Percentiles rank a stretch among this genome's conserved stretches.
These are phyloP conservation scores for Eilema depressum DNA, from an alignment of 2,888 invertebrate genomes.

Conservation along the genomic window DNA sequence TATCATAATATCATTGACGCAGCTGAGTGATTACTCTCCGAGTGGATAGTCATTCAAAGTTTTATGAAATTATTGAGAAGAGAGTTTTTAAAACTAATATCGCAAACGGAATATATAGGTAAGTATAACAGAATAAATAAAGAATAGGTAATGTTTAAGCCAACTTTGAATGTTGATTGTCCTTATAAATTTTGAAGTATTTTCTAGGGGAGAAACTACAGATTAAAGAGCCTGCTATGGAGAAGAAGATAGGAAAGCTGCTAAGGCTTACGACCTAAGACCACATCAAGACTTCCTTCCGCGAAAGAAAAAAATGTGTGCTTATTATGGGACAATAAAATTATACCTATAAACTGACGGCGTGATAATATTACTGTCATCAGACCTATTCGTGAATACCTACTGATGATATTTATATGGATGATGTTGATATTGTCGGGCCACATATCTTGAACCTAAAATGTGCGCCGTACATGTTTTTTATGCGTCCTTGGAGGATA, in stretches of 20 bases:
- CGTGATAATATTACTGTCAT: too few species aligned
- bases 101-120: not conserved
- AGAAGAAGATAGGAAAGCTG: not conserved
- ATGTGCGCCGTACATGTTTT: too few species aligned
- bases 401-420: too few species aligned
- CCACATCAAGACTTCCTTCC: too few species aligned
- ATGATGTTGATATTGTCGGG: too few species aligned
- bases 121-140: not conserved
- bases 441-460: too few species aligned
- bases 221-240: not conserved
- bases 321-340: too few species aligned
- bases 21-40: not conserved
- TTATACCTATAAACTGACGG: too few species aligned
- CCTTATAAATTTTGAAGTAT: not conserved
- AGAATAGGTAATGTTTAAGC: not conserved
- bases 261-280: not conserved
- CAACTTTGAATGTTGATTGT: not conserved
- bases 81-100: not conserved
- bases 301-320: too few species aligned
- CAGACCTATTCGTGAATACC: too few species aligned
- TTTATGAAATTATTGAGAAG: too few species aligned
- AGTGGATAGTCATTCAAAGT: not conserved
- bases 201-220: not conserved
- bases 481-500: too few species aligned
- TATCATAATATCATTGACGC: not conserved